phyloP scores from a whole-genome alignment of 2,113 vertebrate species.

The Notothenia rossii region DNA sequence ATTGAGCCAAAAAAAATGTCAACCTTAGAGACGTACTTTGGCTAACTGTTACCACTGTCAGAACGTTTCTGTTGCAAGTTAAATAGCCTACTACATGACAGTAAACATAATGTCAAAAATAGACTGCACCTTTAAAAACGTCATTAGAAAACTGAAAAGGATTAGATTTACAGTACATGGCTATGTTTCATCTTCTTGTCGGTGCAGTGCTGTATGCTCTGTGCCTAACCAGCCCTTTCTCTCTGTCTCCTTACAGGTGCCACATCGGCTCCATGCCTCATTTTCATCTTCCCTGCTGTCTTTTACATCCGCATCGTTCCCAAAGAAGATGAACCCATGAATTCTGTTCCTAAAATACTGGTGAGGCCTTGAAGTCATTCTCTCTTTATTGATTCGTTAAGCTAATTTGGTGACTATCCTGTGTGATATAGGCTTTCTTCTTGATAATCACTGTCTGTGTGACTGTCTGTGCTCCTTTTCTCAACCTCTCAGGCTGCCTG shows the following conservation, averaged over 20 bases:
- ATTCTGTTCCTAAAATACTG: slow-evolving; percentile 91
- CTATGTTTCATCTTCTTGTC: neutral
- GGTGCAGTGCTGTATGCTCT: neutral
- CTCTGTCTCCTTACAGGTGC: slow-evolving; percentile 86
- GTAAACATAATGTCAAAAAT: neutral
- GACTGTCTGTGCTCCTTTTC: neutral
- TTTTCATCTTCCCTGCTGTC: slow-evolving; percentile 98
- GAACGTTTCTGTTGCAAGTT: neutral
- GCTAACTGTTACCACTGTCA: neutral
- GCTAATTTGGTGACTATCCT: neutral
- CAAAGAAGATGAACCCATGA: slow-evolving; percentile 92
- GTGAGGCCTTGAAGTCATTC: slow-evolving; percentile 76
- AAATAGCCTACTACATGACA: neutral
- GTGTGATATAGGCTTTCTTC: neutral
- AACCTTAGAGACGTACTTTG: neutral
- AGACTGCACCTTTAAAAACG: too few relatives aligned
- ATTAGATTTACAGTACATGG: neutral
- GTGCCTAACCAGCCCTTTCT: neutral
- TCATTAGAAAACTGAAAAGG: neutral
- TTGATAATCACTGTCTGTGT: neutral
- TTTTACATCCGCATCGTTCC: slow-evolving; percentile 98
- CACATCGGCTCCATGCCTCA: slow-evolving; percentile 97
- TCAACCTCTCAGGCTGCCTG: slow-evolving; percentile 86
- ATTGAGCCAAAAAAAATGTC: too few relatives aligned
- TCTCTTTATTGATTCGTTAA: neutral